phyloP scores from a whole-genome alignment of 2,113 vertebrate species.

The Neopipo cinnamomea region DNA sequence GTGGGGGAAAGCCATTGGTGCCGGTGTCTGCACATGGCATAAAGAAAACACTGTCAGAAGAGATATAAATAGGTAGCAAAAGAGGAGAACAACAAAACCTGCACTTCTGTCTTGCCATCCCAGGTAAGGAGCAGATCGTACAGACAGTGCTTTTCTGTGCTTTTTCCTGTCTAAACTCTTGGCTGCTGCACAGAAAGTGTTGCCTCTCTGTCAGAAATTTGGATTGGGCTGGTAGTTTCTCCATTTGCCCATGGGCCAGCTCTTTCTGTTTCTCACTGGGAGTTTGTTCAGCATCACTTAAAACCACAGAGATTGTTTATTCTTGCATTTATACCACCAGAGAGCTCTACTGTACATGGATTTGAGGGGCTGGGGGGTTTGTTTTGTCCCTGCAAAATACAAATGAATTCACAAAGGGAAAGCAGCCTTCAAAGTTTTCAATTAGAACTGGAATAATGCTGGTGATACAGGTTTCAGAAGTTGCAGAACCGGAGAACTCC shows the following conservation, averaged over 20 bases:
- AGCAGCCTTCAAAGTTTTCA: neutral
- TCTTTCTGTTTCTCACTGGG: neutral
- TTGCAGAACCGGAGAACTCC: neutral
- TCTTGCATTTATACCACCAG: neutral
- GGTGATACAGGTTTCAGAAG: neutral
- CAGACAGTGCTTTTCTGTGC: neutral
- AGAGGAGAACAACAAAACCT: neutral
- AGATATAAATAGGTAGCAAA: neutral
- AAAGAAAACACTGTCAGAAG: neutral
- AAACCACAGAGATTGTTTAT: neutral
- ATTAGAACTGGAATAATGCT: neutral
- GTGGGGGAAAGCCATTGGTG: neutral
- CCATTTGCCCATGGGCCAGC: neutral
- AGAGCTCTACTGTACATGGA: neutral
- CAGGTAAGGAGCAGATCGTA: neutral
- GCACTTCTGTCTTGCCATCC: neutral
- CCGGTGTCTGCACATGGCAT: neutral
- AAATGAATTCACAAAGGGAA: neutral
- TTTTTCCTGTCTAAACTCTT: neutral
- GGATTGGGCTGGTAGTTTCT: neutral
- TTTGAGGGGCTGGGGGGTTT: neutral
- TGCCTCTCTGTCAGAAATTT: neutral
- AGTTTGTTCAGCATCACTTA: neutral
- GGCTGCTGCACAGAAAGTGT: neutral
- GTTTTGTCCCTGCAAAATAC: neutral